These are phyloP conservation scores for Protodeltote pygarga DNA, from an alignment of 2,888 invertebrate species.

Conservation along the genomic window DNA sequence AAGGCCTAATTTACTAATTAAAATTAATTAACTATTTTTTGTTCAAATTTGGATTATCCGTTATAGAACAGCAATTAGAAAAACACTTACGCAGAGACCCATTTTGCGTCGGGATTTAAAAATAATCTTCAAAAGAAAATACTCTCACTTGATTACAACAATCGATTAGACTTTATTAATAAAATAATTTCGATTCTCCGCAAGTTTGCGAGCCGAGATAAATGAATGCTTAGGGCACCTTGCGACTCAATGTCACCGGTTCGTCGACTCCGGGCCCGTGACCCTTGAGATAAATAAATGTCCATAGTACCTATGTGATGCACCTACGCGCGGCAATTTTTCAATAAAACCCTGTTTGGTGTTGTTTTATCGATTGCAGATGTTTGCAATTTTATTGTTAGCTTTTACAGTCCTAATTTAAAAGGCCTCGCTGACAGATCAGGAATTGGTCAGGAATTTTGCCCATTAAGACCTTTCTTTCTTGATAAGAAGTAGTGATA, in stretches of 20 bases:
- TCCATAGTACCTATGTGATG: constrained; percentile 18
- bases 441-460: no score
- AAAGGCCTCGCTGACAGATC: no score
- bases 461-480: no score
- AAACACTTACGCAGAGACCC: not conserved
- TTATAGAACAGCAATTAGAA: not conserved
- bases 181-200: constrained; percentile 6
- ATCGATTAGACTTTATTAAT: no score
- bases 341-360: constrained; percentile 29
- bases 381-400: no score
- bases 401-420: no score
- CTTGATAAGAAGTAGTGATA: no score
- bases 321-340: constrained; percentile 45
- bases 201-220: constrained; percentile 35
- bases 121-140: constrained; percentile 19
- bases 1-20: no score
- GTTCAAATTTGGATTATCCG: not conserved
- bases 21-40: no score
- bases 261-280: constrained; percentile 53
- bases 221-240: constrained; percentile 56
- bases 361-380: constrained; percentile 14
- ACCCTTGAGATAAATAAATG: constrained; percentile 52
- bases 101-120: not conserved
- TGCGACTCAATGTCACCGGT: constrained; percentile 56
- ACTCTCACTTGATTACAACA: no score